Percentiles rank a stretch among this genome's conserved stretches.
Conservation (phyloP, 2,797 vertebrate species). For the Alosa sapidissima region DNA sequence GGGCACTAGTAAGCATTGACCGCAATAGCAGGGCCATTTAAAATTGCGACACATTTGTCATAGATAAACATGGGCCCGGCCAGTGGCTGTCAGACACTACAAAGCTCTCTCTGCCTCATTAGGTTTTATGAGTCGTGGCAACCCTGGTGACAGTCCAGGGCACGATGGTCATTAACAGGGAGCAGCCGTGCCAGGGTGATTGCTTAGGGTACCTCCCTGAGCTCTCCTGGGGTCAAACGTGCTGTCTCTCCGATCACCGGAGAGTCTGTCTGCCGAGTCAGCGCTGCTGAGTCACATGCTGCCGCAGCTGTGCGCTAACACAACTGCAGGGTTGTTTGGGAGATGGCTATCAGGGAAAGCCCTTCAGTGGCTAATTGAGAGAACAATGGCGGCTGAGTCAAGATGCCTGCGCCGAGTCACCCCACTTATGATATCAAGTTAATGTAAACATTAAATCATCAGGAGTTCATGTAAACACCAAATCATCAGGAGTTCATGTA, state of each 20-base stretch:
- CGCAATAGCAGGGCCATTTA: not conserved
- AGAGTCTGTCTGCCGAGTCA: no score
- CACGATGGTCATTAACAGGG: not conserved
- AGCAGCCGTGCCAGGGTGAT: not conserved
- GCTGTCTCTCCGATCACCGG: no score
- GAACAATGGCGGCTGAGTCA: conserved; percentile 33
- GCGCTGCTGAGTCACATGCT: conserved; percentile 1
- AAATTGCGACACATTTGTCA: not conserved
- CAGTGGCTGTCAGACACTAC: conserved; percentile 8
- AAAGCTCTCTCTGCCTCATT: conserved; percentile 7
- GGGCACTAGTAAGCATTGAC: not conserved
- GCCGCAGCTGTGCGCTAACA: conserved; percentile 25
- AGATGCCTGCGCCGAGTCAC: not conserved
- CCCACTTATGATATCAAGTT: conserved; percentile 31
- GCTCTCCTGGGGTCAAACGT: not conserved
- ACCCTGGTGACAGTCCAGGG: not conserved
- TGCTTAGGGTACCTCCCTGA: not conserved
- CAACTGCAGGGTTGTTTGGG: conserved; percentile 35
- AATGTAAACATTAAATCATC: not conserved
- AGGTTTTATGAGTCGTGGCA: conserved; percentile 6
- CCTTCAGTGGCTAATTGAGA: conserved; percentile 20
- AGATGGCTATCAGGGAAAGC: conserved; percentile 31
- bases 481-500: not conserved
- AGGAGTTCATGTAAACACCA: not conserved
- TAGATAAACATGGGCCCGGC: not conserved